Percentiles rank a stretch among this genome's conserved stretches.
Evolutionary conservation across 1,140 invertebrate genomes (phyloP).

Genomic region (Leptopilina clavipes): DNA sequence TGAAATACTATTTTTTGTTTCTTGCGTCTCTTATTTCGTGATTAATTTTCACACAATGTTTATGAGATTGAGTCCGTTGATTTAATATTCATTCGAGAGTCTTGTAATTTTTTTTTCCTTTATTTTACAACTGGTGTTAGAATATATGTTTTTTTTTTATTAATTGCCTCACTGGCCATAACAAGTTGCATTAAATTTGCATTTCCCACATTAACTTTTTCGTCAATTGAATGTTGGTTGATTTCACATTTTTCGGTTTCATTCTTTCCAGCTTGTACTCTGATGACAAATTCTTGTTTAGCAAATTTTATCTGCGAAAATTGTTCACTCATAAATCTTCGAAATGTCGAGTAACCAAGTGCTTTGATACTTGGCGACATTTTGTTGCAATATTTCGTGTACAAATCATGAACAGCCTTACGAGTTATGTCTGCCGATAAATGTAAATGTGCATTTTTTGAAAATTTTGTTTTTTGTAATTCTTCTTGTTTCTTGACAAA

Average conservation of each 20-base stretch:
- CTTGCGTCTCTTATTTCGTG: no score
- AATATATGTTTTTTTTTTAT: constrained; percentile 58
- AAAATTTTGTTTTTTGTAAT: constrained; percentile 65
- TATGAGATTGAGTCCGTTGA: no score
- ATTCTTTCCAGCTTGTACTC: background rate
- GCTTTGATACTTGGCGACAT: constrained; percentile 79
- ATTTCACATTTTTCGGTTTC: background rate
- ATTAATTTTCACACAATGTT: no score
- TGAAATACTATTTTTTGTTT: no score
- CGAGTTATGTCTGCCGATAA: constrained; percentile 82
- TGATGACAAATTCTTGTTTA: constrained; percentile 78
- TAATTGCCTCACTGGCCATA: constrained; percentile 51
- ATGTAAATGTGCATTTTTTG: constrained; percentile 77
- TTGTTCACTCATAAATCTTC: constrained; percentile 87
- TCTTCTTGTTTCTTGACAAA: constrained; percentile 79
- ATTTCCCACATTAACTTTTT: constrained; percentile 49
- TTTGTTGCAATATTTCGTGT: constrained; percentile 82
- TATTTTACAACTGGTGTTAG: constrained; percentile 61
- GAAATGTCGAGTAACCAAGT: constrained; percentile 87
- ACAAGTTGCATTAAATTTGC: constrained; percentile 59
- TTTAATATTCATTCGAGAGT: constrained; percentile 59
- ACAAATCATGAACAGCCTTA: constrained; percentile 81
- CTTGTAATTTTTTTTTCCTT: constrained; percentile 56
- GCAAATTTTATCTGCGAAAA: constrained; percentile 86
- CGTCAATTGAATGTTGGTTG: background rate